Evolutionary conservation across 2,888 invertebrate genomes (phyloP).

Genomic region (Octodonta nipae): DNA sequence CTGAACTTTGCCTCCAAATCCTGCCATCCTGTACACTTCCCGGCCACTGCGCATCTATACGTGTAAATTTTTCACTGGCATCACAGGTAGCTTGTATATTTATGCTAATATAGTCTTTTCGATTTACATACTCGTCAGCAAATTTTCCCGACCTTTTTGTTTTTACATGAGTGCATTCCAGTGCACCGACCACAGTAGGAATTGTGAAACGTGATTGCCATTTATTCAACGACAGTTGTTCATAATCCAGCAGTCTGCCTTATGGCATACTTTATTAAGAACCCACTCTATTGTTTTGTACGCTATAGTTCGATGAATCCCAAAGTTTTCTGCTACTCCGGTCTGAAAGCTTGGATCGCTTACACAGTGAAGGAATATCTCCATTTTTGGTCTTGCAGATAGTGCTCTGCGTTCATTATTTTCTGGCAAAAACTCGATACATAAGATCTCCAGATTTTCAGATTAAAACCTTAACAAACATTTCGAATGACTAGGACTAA

Average conservation of each 20-base stretch:
- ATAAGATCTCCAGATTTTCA: conserved; percentile 7
- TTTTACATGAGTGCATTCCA: conserved; percentile 12
- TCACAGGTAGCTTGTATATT: conserved; percentile 14
- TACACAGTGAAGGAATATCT: conserved; percentile 8
- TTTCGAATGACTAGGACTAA: conserved; percentile 7
- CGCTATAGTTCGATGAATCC: conserved; percentile 1
- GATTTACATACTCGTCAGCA: conserved; percentile 13
- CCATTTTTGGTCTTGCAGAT: conserved; percentile 8
- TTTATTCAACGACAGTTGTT: conserved; percentile 1
- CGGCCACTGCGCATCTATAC: conserved; percentile 12
- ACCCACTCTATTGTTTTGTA: conserved; percentile 1
- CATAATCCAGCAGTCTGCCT: conserved; percentile 1
- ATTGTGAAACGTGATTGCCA: conserved; percentile 1
- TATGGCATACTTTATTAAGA: conserved; percentile 1
- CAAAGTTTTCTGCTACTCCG: conserved; percentile 5
- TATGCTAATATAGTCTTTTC: conserved; percentile 10
- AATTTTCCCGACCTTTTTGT: conserved; percentile 6
- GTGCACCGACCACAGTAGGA: conserved; percentile 1
- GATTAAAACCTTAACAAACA: conserved; percentile 8
- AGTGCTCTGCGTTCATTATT: conserved; percentile 8
- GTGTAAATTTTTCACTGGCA: conserved; percentile 11
- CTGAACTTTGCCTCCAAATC: conserved; percentile 7
- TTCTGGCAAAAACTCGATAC: conserved; percentile 8
- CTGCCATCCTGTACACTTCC: conserved; percentile 12
- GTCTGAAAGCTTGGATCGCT: conserved; percentile 8